Evolutionary conservation across 2,888 invertebrate genomes (phyloP).

Genomic region (Epinotia bilunana): DNA sequence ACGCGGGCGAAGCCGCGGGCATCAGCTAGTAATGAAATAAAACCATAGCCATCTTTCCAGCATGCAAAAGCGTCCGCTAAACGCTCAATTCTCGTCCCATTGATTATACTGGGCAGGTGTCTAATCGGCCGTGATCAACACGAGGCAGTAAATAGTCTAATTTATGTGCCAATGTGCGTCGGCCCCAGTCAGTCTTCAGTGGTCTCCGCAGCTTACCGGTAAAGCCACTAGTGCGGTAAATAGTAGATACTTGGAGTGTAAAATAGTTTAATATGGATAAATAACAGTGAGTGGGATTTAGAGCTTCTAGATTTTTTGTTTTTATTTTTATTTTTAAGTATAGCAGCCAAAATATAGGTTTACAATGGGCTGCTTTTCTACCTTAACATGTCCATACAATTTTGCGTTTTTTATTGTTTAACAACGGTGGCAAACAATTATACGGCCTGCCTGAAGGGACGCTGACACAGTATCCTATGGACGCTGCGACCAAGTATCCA

Average conservation of each 20-base stretch:
- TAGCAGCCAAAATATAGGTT: too few relatives aligned
- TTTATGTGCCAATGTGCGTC: constrained; percentile 31
- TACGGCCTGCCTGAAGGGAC: too few relatives aligned
- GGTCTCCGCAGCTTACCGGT: constrained; percentile 18
- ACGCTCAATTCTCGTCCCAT: constrained; percentile 11
- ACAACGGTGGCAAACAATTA: too few relatives aligned
- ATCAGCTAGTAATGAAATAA: not conserved
- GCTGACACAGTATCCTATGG: too few relatives aligned
- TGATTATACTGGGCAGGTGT: constrained; percentile 1
- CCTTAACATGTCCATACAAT: too few relatives aligned
- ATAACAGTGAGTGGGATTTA: not conserved
- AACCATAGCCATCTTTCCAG: not conserved
- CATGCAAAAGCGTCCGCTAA: not conserved
- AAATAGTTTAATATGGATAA: not conserved
- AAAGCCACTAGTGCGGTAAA: not conserved
- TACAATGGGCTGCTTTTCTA: too few relatives aligned
- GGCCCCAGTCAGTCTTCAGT: constrained; percentile 15
- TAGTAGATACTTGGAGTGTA: constrained; percentile 2
- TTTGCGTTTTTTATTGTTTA: too few relatives aligned
- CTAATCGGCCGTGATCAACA: constrained; percentile 6
- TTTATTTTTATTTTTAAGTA: too few relatives aligned
- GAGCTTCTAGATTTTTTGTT: too few relatives aligned
- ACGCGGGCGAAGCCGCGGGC: too few relatives aligned
- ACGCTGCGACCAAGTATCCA: too few relatives aligned
- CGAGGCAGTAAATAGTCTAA: constrained; percentile 26